Conservation (phyloP, 2,797 vertebrate genomes). For the Girardinus metallicus region DNA sequence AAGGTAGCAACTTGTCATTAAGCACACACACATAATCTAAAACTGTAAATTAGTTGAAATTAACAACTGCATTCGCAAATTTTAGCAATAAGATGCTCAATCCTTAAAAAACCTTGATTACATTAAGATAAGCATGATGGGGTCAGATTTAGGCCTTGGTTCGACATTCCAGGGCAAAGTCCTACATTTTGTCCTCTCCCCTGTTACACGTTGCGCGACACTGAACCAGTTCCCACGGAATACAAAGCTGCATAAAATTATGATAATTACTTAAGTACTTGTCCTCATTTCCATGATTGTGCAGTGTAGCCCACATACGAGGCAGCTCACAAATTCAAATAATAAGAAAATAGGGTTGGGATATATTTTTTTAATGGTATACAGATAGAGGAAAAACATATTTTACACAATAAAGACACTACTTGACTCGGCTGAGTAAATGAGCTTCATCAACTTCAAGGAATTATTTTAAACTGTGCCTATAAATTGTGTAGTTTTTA, state of each 20-base stretch:
- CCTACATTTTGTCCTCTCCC: slow-evolving; percentile 79
- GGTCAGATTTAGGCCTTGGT: slow-evolving; percentile 83
- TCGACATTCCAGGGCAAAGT: slow-evolving; percentile 80
- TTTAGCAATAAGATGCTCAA: background rate
- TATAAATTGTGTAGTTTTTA: slow-evolving; percentile 36
- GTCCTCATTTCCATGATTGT: slow-evolving; percentile 80
- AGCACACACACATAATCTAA: slow-evolving; percentile 12
- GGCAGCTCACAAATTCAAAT: slow-evolving; percentile 55
- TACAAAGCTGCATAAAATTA: slow-evolving; percentile 83
- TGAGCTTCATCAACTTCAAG: background rate
- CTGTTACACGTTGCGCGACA: slow-evolving; percentile 71
- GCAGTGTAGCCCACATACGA: slow-evolving; percentile 48
- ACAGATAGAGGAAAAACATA: slow-evolving; percentile 7
- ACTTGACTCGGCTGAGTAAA: slow-evolving; percentile 16
- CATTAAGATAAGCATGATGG: slow-evolving; percentile 76
- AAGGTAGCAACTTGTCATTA: slow-evolving; percentile 23
- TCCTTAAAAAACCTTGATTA: slow-evolving; percentile 75
- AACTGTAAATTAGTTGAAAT: slow-evolving; percentile 12
- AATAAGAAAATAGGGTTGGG: slow-evolving; percentile 51
- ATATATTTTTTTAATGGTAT: slow-evolving; percentile 7
- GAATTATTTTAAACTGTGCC: slow-evolving; percentile 32
- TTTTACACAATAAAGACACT: background rate
- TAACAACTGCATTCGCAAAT: slow-evolving; percentile 15
- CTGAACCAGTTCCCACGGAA: slow-evolving; percentile 81
- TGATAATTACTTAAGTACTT: slow-evolving; percentile 83